Conservation (phyloP, 2,888 invertebrate species). For the Caenorhabditis doughertyi region DNA sequence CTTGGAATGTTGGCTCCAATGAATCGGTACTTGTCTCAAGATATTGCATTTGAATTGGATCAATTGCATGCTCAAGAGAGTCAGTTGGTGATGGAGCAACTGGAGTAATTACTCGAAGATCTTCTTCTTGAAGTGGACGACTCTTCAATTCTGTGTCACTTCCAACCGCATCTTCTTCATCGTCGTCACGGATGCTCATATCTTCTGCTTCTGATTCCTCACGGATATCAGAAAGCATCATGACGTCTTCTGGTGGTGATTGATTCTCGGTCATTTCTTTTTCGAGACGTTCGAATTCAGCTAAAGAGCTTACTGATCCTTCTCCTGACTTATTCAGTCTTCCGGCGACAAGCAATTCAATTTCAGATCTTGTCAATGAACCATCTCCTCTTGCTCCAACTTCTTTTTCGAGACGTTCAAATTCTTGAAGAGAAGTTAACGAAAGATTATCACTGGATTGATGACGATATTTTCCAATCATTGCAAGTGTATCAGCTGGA, state of each 20-base stretch:
- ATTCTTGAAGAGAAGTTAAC: constrained; percentile 80
- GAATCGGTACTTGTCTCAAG: constrained; percentile 74
- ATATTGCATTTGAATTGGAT: constrained; percentile 43
- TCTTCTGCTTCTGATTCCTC: constrained; percentile 82
- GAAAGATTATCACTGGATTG: constrained; percentile 76
- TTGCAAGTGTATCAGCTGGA: constrained; percentile 65
- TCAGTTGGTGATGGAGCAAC: constrained; percentile 67
- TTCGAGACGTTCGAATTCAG: constrained; percentile 81
- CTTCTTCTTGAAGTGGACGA: constrained; percentile 68
- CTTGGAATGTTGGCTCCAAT: constrained; percentile 69
- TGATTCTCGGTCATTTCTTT: constrained; percentile 75
- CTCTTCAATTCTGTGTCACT: constrained; percentile 67
- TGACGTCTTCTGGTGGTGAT: constrained; percentile 77
- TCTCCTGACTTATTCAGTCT: constrained; percentile 65
- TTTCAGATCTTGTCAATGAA: constrained; percentile 76
- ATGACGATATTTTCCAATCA: constrained; percentile 73
- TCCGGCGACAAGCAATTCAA: constrained; percentile 73
- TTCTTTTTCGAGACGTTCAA: constrained; percentile 81
- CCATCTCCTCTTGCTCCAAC: constrained; percentile 74
- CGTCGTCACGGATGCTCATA: constrained; percentile 81
- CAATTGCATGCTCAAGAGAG: constrained; percentile 60
- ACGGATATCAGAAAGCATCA: constrained; percentile 82
- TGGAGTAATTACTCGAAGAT: constrained; percentile 64
- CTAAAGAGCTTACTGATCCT: constrained; percentile 79
- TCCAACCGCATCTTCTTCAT: constrained; percentile 77